These are phyloP conservation scores for Rhinophrynus dorsalis DNA, from an alignment of 2,797 vertebrate genomes.

Conservation along the genomic window DNA sequence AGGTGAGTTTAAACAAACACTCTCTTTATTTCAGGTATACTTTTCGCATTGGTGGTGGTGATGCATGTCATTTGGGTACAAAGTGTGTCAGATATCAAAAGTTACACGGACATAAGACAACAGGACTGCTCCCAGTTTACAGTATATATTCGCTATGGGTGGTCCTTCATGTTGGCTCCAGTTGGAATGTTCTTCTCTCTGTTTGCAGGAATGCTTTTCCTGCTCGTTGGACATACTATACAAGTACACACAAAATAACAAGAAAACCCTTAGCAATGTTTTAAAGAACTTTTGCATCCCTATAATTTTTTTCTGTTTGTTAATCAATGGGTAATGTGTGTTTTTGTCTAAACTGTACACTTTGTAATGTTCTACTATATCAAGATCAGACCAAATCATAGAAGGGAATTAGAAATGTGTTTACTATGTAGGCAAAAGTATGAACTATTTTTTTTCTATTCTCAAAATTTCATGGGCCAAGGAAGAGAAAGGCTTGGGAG, in stretches of 20 bases:
- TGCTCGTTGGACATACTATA: slow-evolving; percentile 84
- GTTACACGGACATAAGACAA: slow-evolving; percentile 72
- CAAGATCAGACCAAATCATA: slow-evolving; percentile 30
- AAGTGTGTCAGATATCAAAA: slow-evolving; percentile 79
- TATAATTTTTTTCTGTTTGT: not conserved
- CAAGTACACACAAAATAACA: slow-evolving; percentile 73
- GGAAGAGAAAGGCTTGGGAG: slow-evolving; percentile 45
- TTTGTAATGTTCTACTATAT: not conserved
- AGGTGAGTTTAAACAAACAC: too few species aligned
- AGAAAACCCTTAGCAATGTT: not conserved
- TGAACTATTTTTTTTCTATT: not conserved
- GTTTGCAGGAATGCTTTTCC: slow-evolving; percentile 87
- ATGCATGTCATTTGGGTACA: slow-evolving; percentile 94
- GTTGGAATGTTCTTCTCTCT: slow-evolving; percentile 87
- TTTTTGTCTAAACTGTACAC: not conserved
- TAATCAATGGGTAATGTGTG: too few species aligned
- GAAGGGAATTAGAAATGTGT: not conserved
- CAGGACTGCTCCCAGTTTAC: slow-evolving; percentile 73
- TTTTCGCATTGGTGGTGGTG: slow-evolving; percentile 85
- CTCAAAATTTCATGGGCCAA: slow-evolving; percentile 36
- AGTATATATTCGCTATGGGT: slow-evolving; percentile 79
- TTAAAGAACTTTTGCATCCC: not conserved
- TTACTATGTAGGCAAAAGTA: not conserved
- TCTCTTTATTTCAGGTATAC: slow-evolving; percentile 72
- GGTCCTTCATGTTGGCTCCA: slow-evolving; percentile 93